These are phyloP conservation scores for Callimorpha dominula DNA, from an alignment of 2,888 invertebrate species.

Conservation along the genomic window DNA sequence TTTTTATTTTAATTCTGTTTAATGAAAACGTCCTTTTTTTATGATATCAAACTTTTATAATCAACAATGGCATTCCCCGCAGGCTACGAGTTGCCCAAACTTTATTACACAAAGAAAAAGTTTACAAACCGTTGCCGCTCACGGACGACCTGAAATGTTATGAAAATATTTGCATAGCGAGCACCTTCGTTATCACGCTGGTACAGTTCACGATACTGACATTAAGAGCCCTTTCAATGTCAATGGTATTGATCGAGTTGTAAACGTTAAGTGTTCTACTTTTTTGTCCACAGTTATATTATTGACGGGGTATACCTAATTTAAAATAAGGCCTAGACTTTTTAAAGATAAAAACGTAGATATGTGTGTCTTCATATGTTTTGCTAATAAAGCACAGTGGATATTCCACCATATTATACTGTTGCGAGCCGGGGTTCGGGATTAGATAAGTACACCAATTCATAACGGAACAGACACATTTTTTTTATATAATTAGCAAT, in stretches of 20 bases:
- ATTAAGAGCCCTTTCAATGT: slow-evolving; percentile 38
- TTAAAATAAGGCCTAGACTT: not conserved
- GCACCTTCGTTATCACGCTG: slow-evolving; percentile 32
- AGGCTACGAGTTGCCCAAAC: not conserved
- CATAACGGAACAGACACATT: too few species aligned
- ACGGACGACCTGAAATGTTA: slow-evolving; percentile 28
- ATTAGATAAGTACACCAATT: too few species aligned
- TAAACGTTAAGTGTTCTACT: not conserved
- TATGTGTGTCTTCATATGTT: too few species aligned
- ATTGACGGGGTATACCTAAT: not conserved
- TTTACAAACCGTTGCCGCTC: slow-evolving; percentile 17
- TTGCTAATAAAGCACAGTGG: too few species aligned
- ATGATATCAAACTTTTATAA: slow-evolving; percentile 5
- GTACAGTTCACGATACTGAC: slow-evolving; percentile 20
- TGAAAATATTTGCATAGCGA: slow-evolving; percentile 41
- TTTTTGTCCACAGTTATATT: not conserved
- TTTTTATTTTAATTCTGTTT: too few species aligned
- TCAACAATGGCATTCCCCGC: slow-evolving; percentile 5
- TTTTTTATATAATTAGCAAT: too few species aligned
- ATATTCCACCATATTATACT: too few species aligned
- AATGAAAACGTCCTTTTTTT: slow-evolving; percentile 6
- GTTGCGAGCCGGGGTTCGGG: too few species aligned
- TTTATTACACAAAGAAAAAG: slow-evolving; percentile 17
- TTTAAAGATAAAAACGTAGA: too few species aligned
- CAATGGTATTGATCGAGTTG: slow-evolving; percentile 26